These are phyloP conservation scores for Apogon hyalosoma DNA, from an alignment of 2,797 vertebrate species.

Conservation along the genomic window DNA sequence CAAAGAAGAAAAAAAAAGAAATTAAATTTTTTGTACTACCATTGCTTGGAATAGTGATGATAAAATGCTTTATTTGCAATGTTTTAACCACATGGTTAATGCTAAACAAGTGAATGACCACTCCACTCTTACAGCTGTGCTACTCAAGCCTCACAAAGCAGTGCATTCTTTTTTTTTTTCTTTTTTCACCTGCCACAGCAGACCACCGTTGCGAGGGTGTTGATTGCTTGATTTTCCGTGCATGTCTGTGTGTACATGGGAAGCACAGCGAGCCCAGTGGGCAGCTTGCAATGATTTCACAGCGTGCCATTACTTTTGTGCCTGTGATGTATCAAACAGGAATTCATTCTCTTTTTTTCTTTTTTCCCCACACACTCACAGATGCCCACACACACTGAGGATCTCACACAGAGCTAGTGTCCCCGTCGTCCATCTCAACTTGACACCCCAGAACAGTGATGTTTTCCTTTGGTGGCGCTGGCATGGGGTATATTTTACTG, in stretches of 20 bases:
- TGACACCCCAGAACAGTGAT: conserved; percentile 78
- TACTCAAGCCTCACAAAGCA: conserved; percentile 4
- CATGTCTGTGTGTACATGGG: background rate
- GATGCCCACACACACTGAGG: conserved; percentile 27
- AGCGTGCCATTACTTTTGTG: conserved; percentile 65
- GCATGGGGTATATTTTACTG: conserved; percentile 69
- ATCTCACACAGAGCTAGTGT: conserved; percentile 54
- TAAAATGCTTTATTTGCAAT: conserved; percentile 41
- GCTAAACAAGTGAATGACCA: conserved; percentile 25
- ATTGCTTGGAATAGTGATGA: conserved; percentile 28
- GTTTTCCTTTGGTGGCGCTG: conserved; percentile 72
- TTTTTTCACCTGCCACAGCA: conserved; percentile 34
- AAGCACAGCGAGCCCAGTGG: conserved; percentile 23
- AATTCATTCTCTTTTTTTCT: conserved; percentile 52
- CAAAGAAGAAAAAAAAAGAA: background rate
- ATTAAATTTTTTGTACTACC: conserved; percentile 18
- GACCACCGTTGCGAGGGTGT: conserved; percentile 28
- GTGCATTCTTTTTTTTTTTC: conserved; percentile 6
- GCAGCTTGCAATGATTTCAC: conserved; percentile 60
- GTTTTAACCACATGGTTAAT: conserved; percentile 16
- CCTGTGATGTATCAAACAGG: conserved; percentile 66
- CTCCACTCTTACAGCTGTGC: background rate
- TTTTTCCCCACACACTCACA: conserved; percentile 12
- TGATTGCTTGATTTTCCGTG: conserved; percentile 42
- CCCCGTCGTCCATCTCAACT: conserved; percentile 72